Conservation (phyloP, 2,888 invertebrate species). For the Eledone cirrhosa region DNA sequence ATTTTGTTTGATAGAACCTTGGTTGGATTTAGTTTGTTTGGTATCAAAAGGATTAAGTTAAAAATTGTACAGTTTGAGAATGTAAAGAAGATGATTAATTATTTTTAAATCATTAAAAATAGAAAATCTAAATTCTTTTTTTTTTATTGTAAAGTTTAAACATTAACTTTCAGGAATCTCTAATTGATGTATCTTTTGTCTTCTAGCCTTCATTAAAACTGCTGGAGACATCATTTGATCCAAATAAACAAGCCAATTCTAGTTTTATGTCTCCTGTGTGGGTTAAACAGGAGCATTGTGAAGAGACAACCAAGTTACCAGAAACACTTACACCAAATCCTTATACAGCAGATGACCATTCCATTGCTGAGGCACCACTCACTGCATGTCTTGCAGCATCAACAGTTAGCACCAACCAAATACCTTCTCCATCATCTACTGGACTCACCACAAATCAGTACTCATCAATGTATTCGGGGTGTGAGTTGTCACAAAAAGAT, state of each 20-base stretch:
- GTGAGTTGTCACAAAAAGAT: slow-evolving; percentile 19
- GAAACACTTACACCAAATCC: background rate
- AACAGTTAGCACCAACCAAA: background rate
- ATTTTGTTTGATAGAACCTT: no score
- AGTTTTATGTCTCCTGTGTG: slow-evolving; percentile 16
- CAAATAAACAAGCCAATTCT: background rate
- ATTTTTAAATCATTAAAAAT: no score
- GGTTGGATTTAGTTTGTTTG: no score
- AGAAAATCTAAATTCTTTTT: no score
- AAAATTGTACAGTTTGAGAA: no score
- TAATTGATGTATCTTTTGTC: no score
- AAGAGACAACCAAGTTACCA: background rate
- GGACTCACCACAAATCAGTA: background rate
- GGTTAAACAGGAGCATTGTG: slow-evolving; percentile 22
- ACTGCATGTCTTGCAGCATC: background rate
- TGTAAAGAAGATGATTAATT: no score
- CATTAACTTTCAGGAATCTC: no score
- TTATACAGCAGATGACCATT: slow-evolving; percentile 2
- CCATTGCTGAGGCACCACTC: slow-evolving; percentile 8
- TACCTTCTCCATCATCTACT: background rate
- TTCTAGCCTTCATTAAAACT: slow-evolving; percentile 25
- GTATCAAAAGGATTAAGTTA: no score
- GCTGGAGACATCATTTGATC: slow-evolving; percentile 17
- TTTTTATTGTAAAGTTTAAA: no score
- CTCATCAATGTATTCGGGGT: background rate